Evolutionary conservation across 2,888 invertebrate genomes (phyloP).

Genomic region (Leptinotarsa haldemani): DNA sequence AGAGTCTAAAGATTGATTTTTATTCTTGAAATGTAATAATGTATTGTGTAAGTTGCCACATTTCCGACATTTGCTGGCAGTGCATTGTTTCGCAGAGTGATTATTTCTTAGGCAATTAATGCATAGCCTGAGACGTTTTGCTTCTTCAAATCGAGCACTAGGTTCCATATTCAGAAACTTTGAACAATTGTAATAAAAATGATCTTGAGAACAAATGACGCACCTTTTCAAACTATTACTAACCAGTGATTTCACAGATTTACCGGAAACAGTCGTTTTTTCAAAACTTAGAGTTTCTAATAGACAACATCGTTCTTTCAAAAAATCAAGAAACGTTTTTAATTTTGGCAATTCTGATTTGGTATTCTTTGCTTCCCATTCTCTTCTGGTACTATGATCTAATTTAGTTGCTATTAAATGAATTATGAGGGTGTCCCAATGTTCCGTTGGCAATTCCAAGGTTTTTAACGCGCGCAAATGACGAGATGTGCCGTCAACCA

Average conservation of each 20-base stretch:
- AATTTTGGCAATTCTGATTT: conserved; percentile 6
- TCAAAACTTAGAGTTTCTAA: neutral
- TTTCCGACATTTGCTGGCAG: neutral
- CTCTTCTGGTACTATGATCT: too few species aligned
- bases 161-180: neutral
- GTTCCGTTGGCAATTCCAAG: too few species aligned
- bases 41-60: conserved; percentile 7
- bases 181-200: neutral
- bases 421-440: too few species aligned
- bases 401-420: too few species aligned
- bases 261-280: neutral
- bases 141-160: neutral
- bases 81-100: neutral
- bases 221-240: neutral
- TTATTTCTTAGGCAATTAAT: neutral
- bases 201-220: neutral
- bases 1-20: neutral
- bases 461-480: too few species aligned
- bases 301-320: too few species aligned
- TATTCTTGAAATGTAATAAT: neutral
- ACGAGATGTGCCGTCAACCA: too few species aligned
- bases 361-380: neutral
- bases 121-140: neutral
- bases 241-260: neutral
- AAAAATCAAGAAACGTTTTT: neutral